Conservation (phyloP, 2,113 vertebrate species). For the Thermophis baileyi region DNA sequence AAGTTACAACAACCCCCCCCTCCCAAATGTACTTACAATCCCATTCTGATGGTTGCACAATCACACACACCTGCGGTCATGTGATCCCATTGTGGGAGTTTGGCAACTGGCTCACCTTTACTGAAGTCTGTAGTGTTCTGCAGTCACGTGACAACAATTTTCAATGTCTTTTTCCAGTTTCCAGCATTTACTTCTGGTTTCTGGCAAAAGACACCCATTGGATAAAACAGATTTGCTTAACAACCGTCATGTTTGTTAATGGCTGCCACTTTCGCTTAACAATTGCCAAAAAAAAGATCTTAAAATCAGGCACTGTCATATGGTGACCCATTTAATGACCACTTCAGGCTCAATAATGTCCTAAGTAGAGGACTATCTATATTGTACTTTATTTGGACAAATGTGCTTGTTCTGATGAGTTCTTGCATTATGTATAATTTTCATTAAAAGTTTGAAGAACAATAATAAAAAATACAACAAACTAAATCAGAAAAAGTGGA, state of each 20-base stretch:
- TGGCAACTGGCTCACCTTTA: background rate
- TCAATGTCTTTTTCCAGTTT: background rate
- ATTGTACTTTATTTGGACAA: background rate
- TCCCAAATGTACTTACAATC: background rate
- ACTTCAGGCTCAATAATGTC: background rate
- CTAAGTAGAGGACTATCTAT: background rate
- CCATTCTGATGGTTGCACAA: background rate
- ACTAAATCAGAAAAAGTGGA: background rate
- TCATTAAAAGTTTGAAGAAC: background rate
- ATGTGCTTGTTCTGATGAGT: background rate
- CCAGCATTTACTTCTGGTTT: background rate
- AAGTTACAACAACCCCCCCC: background rate
- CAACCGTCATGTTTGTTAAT: background rate
- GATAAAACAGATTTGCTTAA: background rate
- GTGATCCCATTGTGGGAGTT: background rate
- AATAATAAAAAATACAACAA: background rate
- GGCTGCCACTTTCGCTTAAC: background rate
- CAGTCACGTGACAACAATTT: background rate
- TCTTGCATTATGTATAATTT: background rate
- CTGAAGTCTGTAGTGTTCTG: background rate
- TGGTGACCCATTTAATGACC: background rate
- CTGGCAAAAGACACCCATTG: background rate
- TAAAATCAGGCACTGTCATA: background rate
- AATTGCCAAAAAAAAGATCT: background rate
- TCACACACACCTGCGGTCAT: background rate